Percentiles rank a stretch among this genome's conserved stretches.
phyloP scores from a whole-genome alignment of 1,140 invertebrate species.

The Drosophila sechellia region DNA sequence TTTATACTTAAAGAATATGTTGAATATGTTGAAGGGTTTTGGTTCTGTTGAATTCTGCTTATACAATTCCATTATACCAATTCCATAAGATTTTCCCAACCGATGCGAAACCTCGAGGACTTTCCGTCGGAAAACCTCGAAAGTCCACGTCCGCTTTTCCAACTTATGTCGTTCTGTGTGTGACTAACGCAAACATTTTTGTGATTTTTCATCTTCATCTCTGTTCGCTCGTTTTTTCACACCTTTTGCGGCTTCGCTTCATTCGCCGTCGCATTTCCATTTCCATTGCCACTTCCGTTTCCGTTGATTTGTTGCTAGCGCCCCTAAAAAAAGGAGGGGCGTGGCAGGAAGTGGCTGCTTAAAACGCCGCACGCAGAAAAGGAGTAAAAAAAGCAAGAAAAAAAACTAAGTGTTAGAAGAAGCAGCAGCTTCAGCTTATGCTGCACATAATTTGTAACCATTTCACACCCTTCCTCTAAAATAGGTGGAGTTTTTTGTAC shows the following conservation, averaged over 20 bases:
- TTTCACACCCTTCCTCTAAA: conserved; percentile 47
- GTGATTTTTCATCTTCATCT: conserved; percentile 74
- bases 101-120: conserved; percentile 9
- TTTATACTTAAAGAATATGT: too few species aligned
- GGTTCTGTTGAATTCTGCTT: neutral
- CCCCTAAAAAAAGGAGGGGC: conserved; percentile 23
- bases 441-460: conserved; percentile 82
- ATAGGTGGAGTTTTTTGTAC: conserved; percentile 14
- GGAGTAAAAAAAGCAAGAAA: conserved; percentile 36
- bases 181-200: conserved; percentile 61
- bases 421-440: conserved; percentile 33
- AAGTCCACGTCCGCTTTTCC: neutral
- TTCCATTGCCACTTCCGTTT: conserved; percentile 80
- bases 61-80: neutral
- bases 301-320: conserved; percentile 76
- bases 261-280: conserved; percentile 72
- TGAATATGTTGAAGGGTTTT: neutral
- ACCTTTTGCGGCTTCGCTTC: conserved; percentile 66
- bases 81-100: neutral
- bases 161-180: conserved; percentile 25
- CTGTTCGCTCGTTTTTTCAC: conserved; percentile 51
- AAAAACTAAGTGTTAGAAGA: conserved; percentile 6
- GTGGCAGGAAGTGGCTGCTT: conserved; percentile 76
- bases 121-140: conserved; percentile 6
- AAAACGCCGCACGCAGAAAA: conserved; percentile 69